phyloP scores from a whole-genome alignment of 2,888 invertebrate species.

The Lasioglossum leucozonium region DNA sequence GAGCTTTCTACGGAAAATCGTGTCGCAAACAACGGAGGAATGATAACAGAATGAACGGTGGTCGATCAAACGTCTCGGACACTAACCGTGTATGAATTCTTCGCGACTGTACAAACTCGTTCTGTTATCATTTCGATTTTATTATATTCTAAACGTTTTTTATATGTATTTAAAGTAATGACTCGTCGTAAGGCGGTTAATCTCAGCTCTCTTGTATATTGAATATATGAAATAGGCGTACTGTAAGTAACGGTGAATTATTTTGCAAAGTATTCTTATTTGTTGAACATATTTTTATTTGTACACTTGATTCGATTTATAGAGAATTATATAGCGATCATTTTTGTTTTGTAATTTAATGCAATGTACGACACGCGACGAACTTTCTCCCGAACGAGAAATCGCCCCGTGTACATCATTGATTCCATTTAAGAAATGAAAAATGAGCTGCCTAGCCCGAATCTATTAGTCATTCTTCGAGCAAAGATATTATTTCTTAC shows the following conservation, averaged over 20 bases:
- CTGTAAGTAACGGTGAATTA: slow-evolving; percentile 26
- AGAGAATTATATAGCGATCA: slow-evolving; percentile 30
- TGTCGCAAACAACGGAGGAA: slow-evolving; percentile 7
- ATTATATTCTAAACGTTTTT: slow-evolving; percentile 29
- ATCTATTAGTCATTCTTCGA: not conserved
- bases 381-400: not conserved
- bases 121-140: slow-evolving; percentile 37
- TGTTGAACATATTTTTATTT: slow-evolving; percentile 50
- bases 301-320: slow-evolving; percentile 28
- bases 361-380: not conserved
- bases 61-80: slow-evolving; percentile 1
- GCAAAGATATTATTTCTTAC: slow-evolving; percentile 8
- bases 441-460: not conserved
- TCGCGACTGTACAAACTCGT: not conserved
- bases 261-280: slow-evolving; percentile 32
- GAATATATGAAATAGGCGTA: slow-evolving; percentile 22
- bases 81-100: not conserved
- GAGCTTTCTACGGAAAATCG: slow-evolving; percentile 18
- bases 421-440: slow-evolving; percentile 1
- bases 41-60: slow-evolving; percentile 31
- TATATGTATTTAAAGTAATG: slow-evolving; percentile 33
- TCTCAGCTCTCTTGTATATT: slow-evolving; percentile 47
- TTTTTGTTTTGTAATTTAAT: slow-evolving; percentile 34
- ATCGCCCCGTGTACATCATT: not conserved
- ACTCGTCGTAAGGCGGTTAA: slow-evolving; percentile 14